Base-by-base conservation (phyloP, 2,113 vertebrate genomes). In the Mesembrinibis cayennensis region DNA sequence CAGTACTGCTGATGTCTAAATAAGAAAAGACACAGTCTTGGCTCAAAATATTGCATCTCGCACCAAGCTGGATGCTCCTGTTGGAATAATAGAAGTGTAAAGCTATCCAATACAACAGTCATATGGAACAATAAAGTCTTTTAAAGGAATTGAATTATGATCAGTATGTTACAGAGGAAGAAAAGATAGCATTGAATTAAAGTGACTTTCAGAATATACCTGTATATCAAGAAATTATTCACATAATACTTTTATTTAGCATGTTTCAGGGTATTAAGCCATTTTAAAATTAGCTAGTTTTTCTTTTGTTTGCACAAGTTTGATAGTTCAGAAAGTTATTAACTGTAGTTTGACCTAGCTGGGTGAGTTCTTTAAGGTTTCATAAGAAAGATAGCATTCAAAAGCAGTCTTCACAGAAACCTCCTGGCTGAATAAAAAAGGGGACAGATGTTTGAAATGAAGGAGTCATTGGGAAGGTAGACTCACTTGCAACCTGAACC, bases 1-100 rank as follows among this genome's bases (percentile, higher is more conserved):
- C 84, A 95, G 67, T 72, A 44, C 52, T 79, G 55, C 38, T 97
- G 90, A 97, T 93, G 66, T 96, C 95, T 97, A 94, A 97, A 95
- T 94, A 97, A 89, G 70, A 85, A 56, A 84, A 84, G 85, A 93
- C 85, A 94, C 6, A 52, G 92, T 91, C 82, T 71, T 80, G 71
- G 49, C 78, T 89, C 53, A 81, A 93, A 82, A 89, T 50, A 19
- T 70, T 85, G 87, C 85, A 55, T 63, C n/a, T 82, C 7, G 1
- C 66, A 94, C 62, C 76, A 77, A 76, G 83, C 3, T 88, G 87
- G 69, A 79, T 95, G 73, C 76, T 96, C 45, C 25, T 49, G 16
- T 10, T 84, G 40, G 92, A 97, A 95, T 66, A 79, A 80, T 40
- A 53, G 59, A 95, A 91, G 30, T 71, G 69, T 59, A 53, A 40